These are phyloP conservation scores for Tangara arthus DNA, from an alignment of 2,797 vertebrate genomes.

Conservation along the genomic window DNA sequence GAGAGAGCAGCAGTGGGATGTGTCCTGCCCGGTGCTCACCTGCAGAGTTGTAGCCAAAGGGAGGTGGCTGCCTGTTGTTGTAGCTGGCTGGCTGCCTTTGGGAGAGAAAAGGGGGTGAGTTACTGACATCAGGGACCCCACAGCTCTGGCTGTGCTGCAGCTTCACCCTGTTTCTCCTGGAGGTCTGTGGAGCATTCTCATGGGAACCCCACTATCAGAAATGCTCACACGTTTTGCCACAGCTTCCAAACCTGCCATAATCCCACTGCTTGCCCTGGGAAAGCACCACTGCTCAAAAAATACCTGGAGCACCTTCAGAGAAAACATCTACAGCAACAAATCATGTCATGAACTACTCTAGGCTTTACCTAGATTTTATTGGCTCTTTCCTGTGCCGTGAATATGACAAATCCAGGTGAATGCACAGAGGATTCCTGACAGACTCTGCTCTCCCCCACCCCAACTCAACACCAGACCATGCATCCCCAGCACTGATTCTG, in stretches of 20 bases:
- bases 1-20: not conserved
- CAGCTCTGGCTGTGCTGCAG: not conserved
- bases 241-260: not conserved
- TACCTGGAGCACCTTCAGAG: not conserved
- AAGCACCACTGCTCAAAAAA: not conserved
- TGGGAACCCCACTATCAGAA: not conserved
- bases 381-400: not conserved
- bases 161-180: not conserved
- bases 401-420: not conserved
- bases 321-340: not conserved
- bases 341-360: not conserved
- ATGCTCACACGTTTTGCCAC: accelerated
- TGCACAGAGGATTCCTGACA: accelerated
- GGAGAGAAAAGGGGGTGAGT: constrained; percentile 16
- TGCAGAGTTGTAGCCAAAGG: constrained; percentile 71
- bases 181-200: not conserved
- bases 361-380: not conserved
- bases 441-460: not conserved
- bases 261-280: not conserved
- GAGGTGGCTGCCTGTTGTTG: constrained; percentile 70
- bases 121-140: not conserved
- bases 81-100: constrained; percentile 71
- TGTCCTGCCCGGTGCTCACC: constrained; percentile 32
- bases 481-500: not conserved
- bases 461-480: not conserved